Conservation (phyloP, 2,113 vertebrate genomes). For the Penelope pileata region DNA sequence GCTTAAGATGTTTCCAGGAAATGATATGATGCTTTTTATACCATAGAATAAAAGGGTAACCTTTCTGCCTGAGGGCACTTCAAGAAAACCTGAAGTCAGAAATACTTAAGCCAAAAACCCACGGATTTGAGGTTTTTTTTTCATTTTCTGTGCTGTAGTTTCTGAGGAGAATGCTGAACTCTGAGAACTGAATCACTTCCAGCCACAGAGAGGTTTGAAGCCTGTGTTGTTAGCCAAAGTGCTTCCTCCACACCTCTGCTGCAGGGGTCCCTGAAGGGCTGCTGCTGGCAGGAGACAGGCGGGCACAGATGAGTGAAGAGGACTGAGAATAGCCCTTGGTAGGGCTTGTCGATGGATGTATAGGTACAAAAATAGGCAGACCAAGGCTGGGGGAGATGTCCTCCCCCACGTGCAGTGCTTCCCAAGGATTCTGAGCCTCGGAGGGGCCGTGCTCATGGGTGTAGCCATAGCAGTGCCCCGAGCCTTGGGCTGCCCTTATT, state of each 20-base stretch:
- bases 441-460: no score
- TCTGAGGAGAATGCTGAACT: not conserved
- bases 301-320: not conserved
- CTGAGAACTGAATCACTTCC: not conserved
- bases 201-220: not conserved
- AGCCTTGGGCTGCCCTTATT: no score
- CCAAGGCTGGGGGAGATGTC: no score
- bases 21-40: not conserved
- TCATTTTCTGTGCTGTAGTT: not conserved
- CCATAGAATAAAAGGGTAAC: not conserved
- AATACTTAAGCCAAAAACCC: not conserved
- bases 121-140: not conserved
- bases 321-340: not conserved
- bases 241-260: not conserved
- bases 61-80: not conserved
- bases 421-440: no score
- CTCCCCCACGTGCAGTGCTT: no score
- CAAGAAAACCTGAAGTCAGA: not conserved
- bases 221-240: not conserved
- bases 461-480: no score
- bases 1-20: conserved; percentile 36
- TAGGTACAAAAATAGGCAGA: not conserved
- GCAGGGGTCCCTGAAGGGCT: not conserved
- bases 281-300: not conserved
- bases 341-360: not conserved